Evolutionary conservation across 2,113 vertebrate species (phyloP).

Genomic region (Amphiprion ocellaris): DNA sequence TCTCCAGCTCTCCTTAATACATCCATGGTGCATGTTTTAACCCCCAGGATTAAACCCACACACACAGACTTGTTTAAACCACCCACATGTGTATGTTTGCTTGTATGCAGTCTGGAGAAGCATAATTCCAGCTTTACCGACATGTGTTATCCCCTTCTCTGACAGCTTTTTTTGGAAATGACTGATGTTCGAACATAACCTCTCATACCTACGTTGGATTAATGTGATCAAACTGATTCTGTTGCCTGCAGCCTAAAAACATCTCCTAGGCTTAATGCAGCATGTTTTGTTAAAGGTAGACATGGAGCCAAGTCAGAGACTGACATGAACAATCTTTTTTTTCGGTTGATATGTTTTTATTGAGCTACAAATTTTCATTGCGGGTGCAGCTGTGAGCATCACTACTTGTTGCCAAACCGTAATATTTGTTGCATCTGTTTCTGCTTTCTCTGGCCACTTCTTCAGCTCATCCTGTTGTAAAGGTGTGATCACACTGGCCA

Average conservation of each 20-base stretch:
- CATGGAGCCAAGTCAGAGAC: background rate
- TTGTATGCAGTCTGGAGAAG: too few relatives aligned
- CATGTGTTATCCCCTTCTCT: background rate
- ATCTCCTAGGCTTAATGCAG: background rate
- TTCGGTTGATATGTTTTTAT: too few relatives aligned
- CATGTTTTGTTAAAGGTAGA: background rate
- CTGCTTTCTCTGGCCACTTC: background rate
- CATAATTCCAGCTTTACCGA: too few relatives aligned
- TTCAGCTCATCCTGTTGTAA: background rate
- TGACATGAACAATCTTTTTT: background rate
- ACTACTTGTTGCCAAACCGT: background rate
- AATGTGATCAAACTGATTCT: background rate
- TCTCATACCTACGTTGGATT: background rate
- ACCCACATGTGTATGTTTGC: too few relatives aligned
- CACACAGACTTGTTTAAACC: too few relatives aligned
- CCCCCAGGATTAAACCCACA: too few relatives aligned
- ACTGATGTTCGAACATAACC: slow-evolving; percentile 10
- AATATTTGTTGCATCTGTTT: background rate
- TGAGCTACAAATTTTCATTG: background rate
- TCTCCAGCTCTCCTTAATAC: too few relatives aligned
- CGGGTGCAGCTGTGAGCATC: background rate
- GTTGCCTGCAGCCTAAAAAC: background rate
- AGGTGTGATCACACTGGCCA: background rate
- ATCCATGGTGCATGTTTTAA: too few relatives aligned
- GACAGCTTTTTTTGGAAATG: background rate